Percentiles rank a stretch among this genome's conserved stretches.
Conservation (phyloP, 2,888 invertebrate species). For the Buathra laborator region DNA sequence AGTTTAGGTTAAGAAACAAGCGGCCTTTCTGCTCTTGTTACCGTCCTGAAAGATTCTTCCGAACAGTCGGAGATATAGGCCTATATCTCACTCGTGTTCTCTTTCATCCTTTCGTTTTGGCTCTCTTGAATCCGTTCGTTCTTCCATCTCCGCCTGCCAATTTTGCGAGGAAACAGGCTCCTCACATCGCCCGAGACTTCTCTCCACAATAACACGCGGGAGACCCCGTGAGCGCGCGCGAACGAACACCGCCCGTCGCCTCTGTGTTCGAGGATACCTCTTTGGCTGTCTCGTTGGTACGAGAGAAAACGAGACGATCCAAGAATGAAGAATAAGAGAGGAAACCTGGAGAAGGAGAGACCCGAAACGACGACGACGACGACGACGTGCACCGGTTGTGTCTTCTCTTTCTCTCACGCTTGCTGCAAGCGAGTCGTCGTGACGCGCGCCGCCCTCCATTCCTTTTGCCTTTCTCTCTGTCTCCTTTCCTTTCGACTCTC, state of each 20-base stretch:
- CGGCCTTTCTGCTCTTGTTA: conserved; percentile 32
- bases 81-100: background rate
- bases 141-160: conserved; percentile 68
- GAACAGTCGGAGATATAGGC: background rate
- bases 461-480: conserved; percentile 41
- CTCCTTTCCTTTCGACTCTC: conserved; percentile 46
- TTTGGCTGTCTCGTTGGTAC: conserved; percentile 65
- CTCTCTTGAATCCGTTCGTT: conserved; percentile 17
- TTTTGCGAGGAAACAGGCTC: conserved; percentile 61
- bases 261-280: conserved; percentile 29
- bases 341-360: conserved; percentile 13
- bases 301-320: conserved; percentile 50
- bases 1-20: background rate
- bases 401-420: conserved; percentile 52
- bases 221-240: conserved; percentile 36
- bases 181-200: conserved; percentile 45
- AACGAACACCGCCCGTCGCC: conserved; percentile 29
- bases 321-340: conserved; percentile 41
- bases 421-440: conserved; percentile 34
- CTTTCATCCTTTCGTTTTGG: conserved; percentile 18
- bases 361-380: background rate
- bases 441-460: conserved; percentile 49
- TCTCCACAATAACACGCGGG: conserved; percentile 50
- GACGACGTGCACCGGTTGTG: conserved; percentile 39
- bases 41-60: conserved; percentile 48